Evolutionary conservation across 2,888 invertebrate species (phyloP), one percentile per base, ranked within the genome.

Genomic region (Magallana nippona): DNA sequence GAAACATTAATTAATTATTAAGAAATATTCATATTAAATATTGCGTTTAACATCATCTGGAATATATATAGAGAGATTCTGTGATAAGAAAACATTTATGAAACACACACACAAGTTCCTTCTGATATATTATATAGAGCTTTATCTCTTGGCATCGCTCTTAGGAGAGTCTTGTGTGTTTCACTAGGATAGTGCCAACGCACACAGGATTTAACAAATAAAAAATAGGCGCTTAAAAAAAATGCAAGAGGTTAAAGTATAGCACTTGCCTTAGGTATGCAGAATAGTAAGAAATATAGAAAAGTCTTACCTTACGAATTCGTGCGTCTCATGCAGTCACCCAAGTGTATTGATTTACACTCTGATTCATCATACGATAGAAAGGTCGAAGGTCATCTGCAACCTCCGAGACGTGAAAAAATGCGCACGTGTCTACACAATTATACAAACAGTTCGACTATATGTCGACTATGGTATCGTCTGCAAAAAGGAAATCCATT

Each of bases 331-430:
- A 60, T 60, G 1, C 11, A 27, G 71, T 71, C 71, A 71, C 71
- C 10, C 27, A 11, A 71, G 71, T 32, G 13, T 71, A 71, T 71
- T 71, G 71, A 71, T 71, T 71, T 71, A 15, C 71, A 32, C 71
- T 71, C 71, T 71, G 71, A 71, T 71, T 71, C 71, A 71, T 71
- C 71, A 71, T 32, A 71, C 71, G 27, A 62, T 62, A 22, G 62
- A 19, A 15, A 60, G 71, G 71, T 71, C 71, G 32, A 71, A 71
- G 71, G 71, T 71, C 27, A 71, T 27, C 71, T 71, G 71, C 27
- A 32, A 71, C 22, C 71, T 71, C 71, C 27, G 60, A 71, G 71
- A 71, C 27, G 71, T 71, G 32, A 22, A 19, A 27, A 60, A 60
- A 60, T 60, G 60, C 60, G 32, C 19, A 71, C 71, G 71, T 44